These are phyloP conservation scores for Nymphalis polychloros DNA, from an alignment of 2,888 invertebrate genomes.

Conservation along the genomic window DNA sequence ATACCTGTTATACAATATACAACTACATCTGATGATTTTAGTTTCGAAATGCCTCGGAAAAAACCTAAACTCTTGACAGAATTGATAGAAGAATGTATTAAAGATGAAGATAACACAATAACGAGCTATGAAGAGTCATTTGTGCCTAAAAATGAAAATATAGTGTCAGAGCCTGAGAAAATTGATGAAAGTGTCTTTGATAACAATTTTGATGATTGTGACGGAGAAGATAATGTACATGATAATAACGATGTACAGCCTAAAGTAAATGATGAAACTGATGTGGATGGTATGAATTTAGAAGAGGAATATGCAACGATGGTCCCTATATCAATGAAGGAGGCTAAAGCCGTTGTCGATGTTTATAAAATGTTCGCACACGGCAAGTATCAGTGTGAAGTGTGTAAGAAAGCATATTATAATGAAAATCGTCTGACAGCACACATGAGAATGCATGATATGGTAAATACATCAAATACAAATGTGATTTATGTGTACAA, in stretches of 20 bases:
- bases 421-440: constrained; percentile 54
- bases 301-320: constrained; percentile 69
- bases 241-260: constrained; percentile 27
- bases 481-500: neutral
- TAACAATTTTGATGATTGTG: constrained; percentile 32
- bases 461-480: constrained; percentile 47
- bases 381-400: constrained; percentile 56
- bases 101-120: constrained; percentile 35
- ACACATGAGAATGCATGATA: constrained; percentile 71
- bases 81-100: constrained; percentile 44
- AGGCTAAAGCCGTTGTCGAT: constrained; percentile 65
- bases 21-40: constrained; percentile 52
- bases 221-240: constrained; percentile 37
- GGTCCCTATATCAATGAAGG: constrained; percentile 60
- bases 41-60: constrained; percentile 45
- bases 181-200: constrained; percentile 33
- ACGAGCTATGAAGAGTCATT: neutral
- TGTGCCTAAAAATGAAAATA: constrained; percentile 8
- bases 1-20: constrained; percentile 56
- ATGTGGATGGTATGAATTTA: constrained; percentile 57
- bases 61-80: constrained; percentile 38
- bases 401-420: constrained; percentile 59
- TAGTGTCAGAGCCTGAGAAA: constrained; percentile 11
- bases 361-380: constrained; percentile 58
- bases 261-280: constrained; percentile 18